Base-by-base conservation (phyloP, 1,140 invertebrate genomes). In the Atta texana region DNA sequence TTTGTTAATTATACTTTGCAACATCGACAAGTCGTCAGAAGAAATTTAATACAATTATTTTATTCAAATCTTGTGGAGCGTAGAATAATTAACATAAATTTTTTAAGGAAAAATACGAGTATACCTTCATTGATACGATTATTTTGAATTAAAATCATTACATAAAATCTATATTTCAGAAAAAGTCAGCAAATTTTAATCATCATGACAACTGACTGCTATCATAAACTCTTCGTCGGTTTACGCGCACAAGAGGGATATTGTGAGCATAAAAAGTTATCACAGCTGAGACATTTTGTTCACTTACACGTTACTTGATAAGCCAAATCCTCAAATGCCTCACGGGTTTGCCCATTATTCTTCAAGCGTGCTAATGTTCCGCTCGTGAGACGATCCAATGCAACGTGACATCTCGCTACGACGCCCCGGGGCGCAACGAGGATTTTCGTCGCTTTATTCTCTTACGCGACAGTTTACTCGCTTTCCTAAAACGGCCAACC, bases 391-490 rank as follows among this genome's bases (percentile, higher is more conserved):
- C 34, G 34, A 59, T 53, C 64, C 51, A 21, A 76, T 53, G 57
- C 39, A 24, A 44, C 78, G 74, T 76, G 74, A 76, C 31, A 44
- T 76, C 34, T 61, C 55, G 64, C 21, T 57, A 28, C 76, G 18
- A 31, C 21, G 31, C 31, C 34, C 5, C 18, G 34, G 57, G 21
- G 21, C 24, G 16, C n/a, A 21, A 34, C 34, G 24, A 49, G 34
- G 39, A 18, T 74, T 74, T 74, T 82, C 80, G 12, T 74, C 80
- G 68, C 51, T 81, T 84, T 87, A 77, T 69, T 74, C n/a, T 6
- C 68, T 59, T 49, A 28, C 59, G 87, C 14, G 74, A 44, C 59
- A 55, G 74, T 85, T 85, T 85, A 66, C 63, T 78, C 82, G 51
- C 49, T 85, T 78, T 85, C 49, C 59, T 49, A 12, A 78, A 78